phyloP scores from a whole-genome alignment of 2,797 vertebrate species.

The Triplophysa yarkandensis region DNA sequence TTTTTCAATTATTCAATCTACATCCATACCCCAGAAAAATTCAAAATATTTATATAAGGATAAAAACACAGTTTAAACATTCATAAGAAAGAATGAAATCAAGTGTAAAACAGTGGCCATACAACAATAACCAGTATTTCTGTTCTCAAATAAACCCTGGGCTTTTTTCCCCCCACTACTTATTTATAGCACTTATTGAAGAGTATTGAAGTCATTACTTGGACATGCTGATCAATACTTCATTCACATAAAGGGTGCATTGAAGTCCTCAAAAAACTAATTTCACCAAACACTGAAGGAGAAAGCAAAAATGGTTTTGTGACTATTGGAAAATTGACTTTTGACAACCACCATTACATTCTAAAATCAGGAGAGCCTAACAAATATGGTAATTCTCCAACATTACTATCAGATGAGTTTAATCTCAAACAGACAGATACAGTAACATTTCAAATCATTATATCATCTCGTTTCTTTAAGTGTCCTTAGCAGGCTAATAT shows the following conservation, averaged over 20 bases:
- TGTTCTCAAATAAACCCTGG: neutral
- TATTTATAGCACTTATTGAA: conserved; percentile 25
- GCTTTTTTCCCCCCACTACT: neutral
- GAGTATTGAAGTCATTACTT: conserved; percentile 38
- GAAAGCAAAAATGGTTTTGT: conserved; percentile 65
- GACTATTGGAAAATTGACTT: conserved; percentile 70
- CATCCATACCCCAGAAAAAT: no score
- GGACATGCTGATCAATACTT: conserved; percentile 62
- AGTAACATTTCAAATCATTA: conserved; percentile 48
- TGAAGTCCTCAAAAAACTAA: conserved; percentile 55
- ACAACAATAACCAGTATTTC: neutral
- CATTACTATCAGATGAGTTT: conserved; percentile 62
- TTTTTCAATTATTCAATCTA: no score
- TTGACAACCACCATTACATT: conserved; percentile 69
- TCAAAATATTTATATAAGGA: no score
- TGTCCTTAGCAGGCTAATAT: conserved; percentile 57
- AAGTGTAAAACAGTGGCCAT: no score
- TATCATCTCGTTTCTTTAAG: conserved; percentile 45
- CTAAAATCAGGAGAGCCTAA: conserved; percentile 63
- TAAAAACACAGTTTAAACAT: no score
- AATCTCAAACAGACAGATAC: conserved; percentile 29
- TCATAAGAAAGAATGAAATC: neutral
- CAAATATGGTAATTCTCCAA: conserved; percentile 66
- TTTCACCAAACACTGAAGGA: conserved; percentile 61
- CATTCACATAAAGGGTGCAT: conserved; percentile 64